These are phyloP conservation scores for Cydia fagiglandana DNA, from an alignment of 1,140 invertebrate species.

Conservation along the genomic window DNA sequence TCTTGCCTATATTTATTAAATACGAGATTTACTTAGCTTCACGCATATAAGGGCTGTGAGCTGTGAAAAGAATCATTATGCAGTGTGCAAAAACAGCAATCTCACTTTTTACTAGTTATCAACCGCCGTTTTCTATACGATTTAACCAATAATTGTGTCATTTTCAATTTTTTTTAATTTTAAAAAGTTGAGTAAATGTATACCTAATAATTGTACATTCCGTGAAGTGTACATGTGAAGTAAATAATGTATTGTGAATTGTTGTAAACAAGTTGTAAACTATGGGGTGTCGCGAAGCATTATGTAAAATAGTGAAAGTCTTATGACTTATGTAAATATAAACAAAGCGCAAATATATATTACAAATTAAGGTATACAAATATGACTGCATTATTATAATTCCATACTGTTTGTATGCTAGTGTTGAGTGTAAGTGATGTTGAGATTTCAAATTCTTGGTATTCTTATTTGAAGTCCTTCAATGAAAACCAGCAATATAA, in stretches of 20 bases:
- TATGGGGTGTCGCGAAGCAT: background rate
- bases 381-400: background rate
- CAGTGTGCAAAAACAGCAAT: too few species aligned
- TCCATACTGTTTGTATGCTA: background rate
- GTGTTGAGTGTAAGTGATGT: background rate
- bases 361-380: background rate
- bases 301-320: background rate
- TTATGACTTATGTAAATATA: background rate
- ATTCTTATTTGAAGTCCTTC: background rate
- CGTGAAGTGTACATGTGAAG: too few species aligned
- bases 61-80: background rate
- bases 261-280: background rate
- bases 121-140: too few species aligned
- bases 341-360: constrained; percentile 16
- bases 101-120: too few species aligned
- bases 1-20: constrained; percentile 10
- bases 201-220: too few species aligned
- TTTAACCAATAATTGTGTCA: too few species aligned
- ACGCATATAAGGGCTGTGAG: background rate
- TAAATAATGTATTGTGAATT: background rate
- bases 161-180: too few species aligned
- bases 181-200: too few species aligned
- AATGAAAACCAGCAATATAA: background rate
- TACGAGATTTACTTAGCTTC: background rate
- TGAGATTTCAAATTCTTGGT: background rate